Evolutionary conservation across 2,797 vertebrate species (phyloP), one percentile per base, ranked within the genome.

Genomic region (Acrocephalus scirpaceus): DNA sequence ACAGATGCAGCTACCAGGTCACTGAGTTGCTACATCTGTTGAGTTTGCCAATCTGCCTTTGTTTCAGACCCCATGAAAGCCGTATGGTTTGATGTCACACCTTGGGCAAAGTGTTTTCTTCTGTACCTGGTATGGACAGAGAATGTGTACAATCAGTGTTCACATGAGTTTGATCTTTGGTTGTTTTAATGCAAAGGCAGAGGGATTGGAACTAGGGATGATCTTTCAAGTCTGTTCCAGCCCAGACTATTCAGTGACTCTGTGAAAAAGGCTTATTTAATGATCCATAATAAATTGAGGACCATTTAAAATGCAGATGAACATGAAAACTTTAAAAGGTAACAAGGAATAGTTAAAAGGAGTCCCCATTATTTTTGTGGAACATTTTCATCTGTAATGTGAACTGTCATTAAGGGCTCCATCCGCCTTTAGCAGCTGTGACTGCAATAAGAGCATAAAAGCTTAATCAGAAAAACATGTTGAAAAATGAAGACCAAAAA

Each of bases 111-210:
- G 58, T 69, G 34, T 27, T 74, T 75, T 69, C 11, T 50, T 57
- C 42, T 79, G 18, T 69, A 36, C 10, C 10, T 3, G 1, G 6
- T 58, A 42, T 22, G 64, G n/a, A 27, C 23, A 57, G 54, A 80
- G 48, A 54, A n/a, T 4, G 2, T 4, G 3, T 76, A 32, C 2
- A 1, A 8, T 71, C 14, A 22, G 1, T 1, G 1, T 58, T 16
- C 9, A 9, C 16, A 16, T 3, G 4, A 29, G 3, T 44, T 58
- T 62, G 44, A 12, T 91, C 50, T 80, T 86, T 25, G 16, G 1
- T 79, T 79, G 21, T 54, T 92, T 50, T 50, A 81, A 69, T 78
- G 51, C 32, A 51, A 57, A 83, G 57, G 36, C 8, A 36, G 44
- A n/a, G 38, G 14, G 10, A 12, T 45, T 58, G 15, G 38, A 71